Conservation (phyloP, 2,888 invertebrate species). For the Gasteruption jaculator region DNA sequence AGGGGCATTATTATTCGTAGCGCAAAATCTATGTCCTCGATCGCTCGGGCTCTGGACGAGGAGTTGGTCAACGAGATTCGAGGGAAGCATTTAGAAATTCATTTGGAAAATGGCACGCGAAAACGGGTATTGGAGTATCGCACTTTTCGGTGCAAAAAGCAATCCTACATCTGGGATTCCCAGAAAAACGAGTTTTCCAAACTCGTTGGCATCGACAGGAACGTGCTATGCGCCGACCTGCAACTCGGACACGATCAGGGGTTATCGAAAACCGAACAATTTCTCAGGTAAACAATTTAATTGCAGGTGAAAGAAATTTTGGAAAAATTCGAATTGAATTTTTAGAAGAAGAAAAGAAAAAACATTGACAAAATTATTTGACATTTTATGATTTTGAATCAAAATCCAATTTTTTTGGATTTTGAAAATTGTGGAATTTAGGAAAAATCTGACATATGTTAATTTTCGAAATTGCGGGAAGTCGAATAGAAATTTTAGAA, state of each 20-base stretch:
- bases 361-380: too few relatives aligned
- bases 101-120: slow-evolving; percentile 44
- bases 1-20: too few relatives aligned
- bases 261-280: slow-evolving; percentile 59
- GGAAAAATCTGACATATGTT: too few relatives aligned
- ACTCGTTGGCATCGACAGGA: slow-evolving; percentile 52
- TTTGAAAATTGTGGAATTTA: too few relatives aligned
- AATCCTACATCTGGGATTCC: slow-evolving; percentile 56
- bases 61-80: slow-evolving; percentile 30
- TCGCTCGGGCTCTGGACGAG: slow-evolving; percentile 24
- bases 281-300: slow-evolving; percentile 67
- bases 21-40: slow-evolving; percentile 16
- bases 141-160: slow-evolving; percentile 56
- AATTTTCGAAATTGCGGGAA: too few relatives aligned
- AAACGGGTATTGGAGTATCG: slow-evolving; percentile 42
- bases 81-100: slow-evolving; percentile 33
- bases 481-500: too few relatives aligned
- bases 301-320: too few relatives aligned
- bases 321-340: too few relatives aligned
- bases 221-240: slow-evolving; percentile 47
- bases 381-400: too few relatives aligned
- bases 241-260: slow-evolving; percentile 52
- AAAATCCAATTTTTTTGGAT: too few relatives aligned
- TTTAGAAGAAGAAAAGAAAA: too few relatives aligned
- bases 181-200: slow-evolving; percentile 50